Evolutionary conservation across 1,140 invertebrate species (phyloP).

Genomic region (Stegodyphus mimosarum): DNA sequence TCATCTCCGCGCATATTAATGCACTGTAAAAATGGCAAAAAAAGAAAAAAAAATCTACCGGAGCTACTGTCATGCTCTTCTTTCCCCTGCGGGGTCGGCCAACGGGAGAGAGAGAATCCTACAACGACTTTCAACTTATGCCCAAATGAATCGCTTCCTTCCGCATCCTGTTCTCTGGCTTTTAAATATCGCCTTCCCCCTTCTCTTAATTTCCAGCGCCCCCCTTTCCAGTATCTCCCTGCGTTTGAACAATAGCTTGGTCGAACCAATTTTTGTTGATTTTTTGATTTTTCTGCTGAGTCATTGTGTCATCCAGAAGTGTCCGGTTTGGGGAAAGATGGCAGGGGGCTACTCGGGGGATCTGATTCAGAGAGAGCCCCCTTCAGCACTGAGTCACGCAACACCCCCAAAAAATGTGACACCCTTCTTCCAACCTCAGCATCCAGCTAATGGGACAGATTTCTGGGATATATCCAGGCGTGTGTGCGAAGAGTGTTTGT

Average conservation of each 20-base stretch:
- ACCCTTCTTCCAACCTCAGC: constrained; percentile 9
- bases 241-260: constrained; percentile 24
- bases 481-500: neutral
- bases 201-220: neutral
- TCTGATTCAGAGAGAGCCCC: constrained; percentile 11
- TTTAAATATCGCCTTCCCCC: constrained; percentile 37
- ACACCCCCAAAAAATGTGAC: constrained; percentile 42
- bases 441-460: constrained; percentile 5
- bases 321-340: constrained; percentile 31
- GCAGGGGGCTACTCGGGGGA: neutral
- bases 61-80: too few relatives aligned
- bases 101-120: neutral
- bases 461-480: neutral
- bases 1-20: too few relatives aligned
- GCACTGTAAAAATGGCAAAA: too few relatives aligned
- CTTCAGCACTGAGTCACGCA: constrained; percentile 28
- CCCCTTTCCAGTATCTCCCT: constrained; percentile 1
- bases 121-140: constrained; percentile 46
- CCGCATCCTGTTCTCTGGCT: constrained; percentile 8
- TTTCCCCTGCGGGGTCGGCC: too few relatives aligned
- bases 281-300: constrained; percentile 26
- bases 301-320: constrained; percentile 50
- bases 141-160: constrained; percentile 56
- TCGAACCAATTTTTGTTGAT: constrained; percentile 26
- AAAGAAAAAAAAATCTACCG: too few relatives aligned